Evolutionary conservation across 1,140 invertebrate species (phyloP).

Genomic region (Watersipora subatra): DNA sequence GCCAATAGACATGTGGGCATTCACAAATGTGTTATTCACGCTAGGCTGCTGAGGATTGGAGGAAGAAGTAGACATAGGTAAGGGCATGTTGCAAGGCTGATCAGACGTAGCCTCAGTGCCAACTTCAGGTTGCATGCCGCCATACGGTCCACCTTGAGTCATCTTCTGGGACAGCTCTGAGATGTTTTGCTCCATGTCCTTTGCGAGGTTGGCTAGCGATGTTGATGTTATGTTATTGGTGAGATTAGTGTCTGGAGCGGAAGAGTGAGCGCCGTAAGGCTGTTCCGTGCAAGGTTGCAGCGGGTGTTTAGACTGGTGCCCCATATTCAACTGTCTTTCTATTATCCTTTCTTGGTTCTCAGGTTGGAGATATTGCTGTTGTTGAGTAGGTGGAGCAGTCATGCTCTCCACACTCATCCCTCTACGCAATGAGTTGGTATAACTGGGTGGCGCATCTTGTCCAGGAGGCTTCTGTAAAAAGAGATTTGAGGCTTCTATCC

Average conservation of each 20-base stretch:
- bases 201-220: conserved; percentile 35
- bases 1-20: conserved; percentile 45
- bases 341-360: conserved; percentile 91
- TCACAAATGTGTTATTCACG: conserved; percentile 46
- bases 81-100: conserved; percentile 1
- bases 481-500: neutral
- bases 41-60: conserved; percentile 17
- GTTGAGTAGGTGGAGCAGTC: conserved; percentile 75
- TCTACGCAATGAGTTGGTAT: neutral
- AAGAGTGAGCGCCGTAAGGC: neutral
- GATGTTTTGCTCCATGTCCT: conserved; percentile 37
- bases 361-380: conserved; percentile 84
- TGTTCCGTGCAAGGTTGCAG: neutral
- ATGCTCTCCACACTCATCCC: neutral
- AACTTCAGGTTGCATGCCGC: neutral
- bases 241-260: conserved; percentile 1
- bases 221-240: conserved; percentile 35
- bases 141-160: conserved; percentile 39
- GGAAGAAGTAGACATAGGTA: neutral
- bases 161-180: conserved; percentile 40
- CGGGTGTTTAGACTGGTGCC: conserved; percentile 20
- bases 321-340: conserved; percentile 77
- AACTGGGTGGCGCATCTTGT: neutral
- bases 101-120: neutral
- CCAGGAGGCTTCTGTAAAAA: neutral